Evolutionary conservation across 1,140 invertebrate species (phyloP).

Genomic region (Drosophila cardini): DNA sequence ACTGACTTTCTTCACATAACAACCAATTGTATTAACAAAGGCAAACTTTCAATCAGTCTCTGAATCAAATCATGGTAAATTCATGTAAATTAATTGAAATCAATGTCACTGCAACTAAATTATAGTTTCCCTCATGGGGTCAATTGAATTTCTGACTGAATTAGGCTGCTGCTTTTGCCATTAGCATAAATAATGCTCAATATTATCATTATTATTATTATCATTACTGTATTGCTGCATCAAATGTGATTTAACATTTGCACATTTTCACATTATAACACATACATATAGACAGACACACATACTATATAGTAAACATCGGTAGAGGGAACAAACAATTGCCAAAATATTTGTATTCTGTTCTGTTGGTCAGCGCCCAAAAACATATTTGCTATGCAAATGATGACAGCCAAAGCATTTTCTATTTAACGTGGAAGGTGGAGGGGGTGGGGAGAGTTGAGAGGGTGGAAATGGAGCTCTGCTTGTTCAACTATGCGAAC

Average conservation of each 20-base stretch:
- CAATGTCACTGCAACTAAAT: conserved; percentile 19
- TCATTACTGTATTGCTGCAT: conserved; percentile 20
- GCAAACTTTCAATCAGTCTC: conserved; percentile 10
- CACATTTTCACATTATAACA: conserved; percentile 39
- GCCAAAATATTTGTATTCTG: conserved; percentile 37
- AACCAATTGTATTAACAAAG: neutral
- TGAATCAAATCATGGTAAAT: conserved; percentile 5
- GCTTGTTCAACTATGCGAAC: conserved; percentile 27
- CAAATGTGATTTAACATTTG: conserved; percentile 17
- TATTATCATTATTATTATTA: conserved; percentile 40
- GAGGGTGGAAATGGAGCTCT: neutral
- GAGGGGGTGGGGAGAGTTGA: neutral
- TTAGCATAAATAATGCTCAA: conserved; percentile 50
- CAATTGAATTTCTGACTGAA: neutral
- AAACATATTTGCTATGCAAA: conserved; percentile 54
- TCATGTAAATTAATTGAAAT: conserved; percentile 5
- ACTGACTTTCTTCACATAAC: neutral
- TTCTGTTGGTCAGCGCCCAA: conserved; percentile 14
- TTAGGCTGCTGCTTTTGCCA: conserved; percentile 23
- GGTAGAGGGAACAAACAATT: conserved; percentile 14
- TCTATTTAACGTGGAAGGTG: neutral
- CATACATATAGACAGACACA: conserved; percentile 3
- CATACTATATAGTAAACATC: neutral
- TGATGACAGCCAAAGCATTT: conserved; percentile 40
- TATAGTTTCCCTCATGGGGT: conserved; percentile 16